These are phyloP conservation scores for Sinocyclocheilus rhinocerous DNA, from an alignment of 2,113 vertebrate genomes.

Conservation along the genomic window DNA sequence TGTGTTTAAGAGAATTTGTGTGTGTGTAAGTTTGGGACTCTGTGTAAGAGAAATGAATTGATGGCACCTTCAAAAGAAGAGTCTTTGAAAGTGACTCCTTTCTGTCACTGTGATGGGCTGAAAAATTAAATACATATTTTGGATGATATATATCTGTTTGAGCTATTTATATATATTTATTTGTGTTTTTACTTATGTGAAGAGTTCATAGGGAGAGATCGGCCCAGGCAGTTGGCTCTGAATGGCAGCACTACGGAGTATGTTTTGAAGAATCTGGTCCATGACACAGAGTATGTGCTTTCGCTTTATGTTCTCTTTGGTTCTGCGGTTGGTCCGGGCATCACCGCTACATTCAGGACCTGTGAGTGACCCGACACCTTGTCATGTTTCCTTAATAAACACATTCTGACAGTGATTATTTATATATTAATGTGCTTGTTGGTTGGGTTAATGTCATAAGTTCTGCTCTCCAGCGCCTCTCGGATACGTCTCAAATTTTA, in stretches of 20 bases:
- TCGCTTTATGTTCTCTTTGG: slow-evolving; percentile 87
- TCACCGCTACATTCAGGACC: slow-evolving; percentile 82
- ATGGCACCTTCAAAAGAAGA: slow-evolving; percentile 23
- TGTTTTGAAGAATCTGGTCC: slow-evolving; percentile 76
- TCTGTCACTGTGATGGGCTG: slow-evolving; percentile 33
- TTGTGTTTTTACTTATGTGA: slow-evolving; percentile 1
- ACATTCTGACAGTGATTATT: slow-evolving; percentile 7
- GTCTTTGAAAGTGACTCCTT: slow-evolving; percentile 29
- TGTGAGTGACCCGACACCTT: slow-evolving; percentile 74
- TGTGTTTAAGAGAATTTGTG: slow-evolving; percentile 3
- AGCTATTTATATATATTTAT: neutral
- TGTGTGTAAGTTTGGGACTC: neutral
- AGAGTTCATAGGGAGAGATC: slow-evolving; percentile 83
- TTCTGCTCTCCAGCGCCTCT: slow-evolving; percentile 77
- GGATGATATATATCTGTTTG: neutral
- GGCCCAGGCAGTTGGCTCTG: slow-evolving; percentile 81
- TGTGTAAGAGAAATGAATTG: neutral
- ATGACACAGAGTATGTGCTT: slow-evolving; percentile 85
- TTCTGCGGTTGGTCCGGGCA: slow-evolving; percentile 79
- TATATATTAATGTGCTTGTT: neutral
- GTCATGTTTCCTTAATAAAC: slow-evolving; percentile 10
- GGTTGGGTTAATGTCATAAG: neutral
- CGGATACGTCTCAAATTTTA: slow-evolving; percentile 85
- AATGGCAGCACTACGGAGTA: slow-evolving; percentile 75
- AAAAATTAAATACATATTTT: too few species aligned